phyloP scores from a whole-genome alignment of 2,888 invertebrate genomes.

The Parnassius apollo region DNA sequence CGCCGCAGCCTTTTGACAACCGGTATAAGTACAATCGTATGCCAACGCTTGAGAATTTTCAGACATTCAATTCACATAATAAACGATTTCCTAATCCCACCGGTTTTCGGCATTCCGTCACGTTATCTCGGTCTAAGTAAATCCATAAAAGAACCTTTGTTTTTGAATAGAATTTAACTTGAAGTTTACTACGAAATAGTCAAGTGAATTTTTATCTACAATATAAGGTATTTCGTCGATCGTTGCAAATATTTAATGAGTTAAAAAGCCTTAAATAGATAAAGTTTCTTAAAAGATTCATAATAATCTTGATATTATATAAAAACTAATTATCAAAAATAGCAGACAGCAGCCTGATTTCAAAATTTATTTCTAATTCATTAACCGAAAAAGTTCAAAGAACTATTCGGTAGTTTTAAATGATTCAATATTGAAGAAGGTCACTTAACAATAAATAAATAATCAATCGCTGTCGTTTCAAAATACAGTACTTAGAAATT shows the following conservation, averaged over 20 bases:
- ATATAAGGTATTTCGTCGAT: too few relatives aligned
- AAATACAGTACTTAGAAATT: not conserved
- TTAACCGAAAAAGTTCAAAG: constrained; percentile 16
- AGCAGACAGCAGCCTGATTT: too few relatives aligned
- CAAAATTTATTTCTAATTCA: constrained; percentile 3
- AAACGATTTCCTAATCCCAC: constrained; percentile 45
- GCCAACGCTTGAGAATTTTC: constrained; percentile 70
- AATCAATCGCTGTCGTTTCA: constrained; percentile 9
- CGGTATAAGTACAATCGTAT: constrained; percentile 63
- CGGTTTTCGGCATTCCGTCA: constrained; percentile 19
- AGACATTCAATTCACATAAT: constrained; percentile 72
- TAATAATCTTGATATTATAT: too few relatives aligned
- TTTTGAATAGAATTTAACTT: too few relatives aligned
- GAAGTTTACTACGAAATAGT: too few relatives aligned
- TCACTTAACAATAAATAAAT: constrained; percentile 4
- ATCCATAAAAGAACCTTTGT: constrained; percentile 11
- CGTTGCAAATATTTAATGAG: too few relatives aligned
- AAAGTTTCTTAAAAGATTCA: too few relatives aligned
- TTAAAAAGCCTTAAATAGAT: too few relatives aligned
- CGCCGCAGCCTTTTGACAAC: constrained; percentile 71
- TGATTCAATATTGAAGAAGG: constrained; percentile 22
- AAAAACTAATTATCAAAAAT: too few relatives aligned
- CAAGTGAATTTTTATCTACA: too few relatives aligned
- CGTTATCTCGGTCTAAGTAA: constrained; percentile 10
- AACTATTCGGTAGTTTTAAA: constrained; percentile 15